Conservation (phyloP, 2,888 invertebrate genomes). For the Acrobasis suavella region DNA sequence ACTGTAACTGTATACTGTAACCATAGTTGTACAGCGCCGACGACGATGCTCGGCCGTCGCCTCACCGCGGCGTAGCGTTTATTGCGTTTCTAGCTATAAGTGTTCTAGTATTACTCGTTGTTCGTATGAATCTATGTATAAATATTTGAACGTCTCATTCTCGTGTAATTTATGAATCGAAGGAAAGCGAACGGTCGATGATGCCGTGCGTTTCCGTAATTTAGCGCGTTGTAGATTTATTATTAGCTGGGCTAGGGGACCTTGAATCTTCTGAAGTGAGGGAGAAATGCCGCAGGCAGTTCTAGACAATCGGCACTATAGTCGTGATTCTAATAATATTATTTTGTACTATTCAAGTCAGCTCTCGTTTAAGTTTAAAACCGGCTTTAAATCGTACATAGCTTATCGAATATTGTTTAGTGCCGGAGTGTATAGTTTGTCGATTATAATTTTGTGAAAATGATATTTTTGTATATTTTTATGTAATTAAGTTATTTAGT, state of each 20-base stretch:
- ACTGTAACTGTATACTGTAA: constrained; percentile 70
- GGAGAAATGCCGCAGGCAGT: constrained; percentile 76
- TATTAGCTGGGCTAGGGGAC: constrained; percentile 83
- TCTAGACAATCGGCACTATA: constrained; percentile 82
- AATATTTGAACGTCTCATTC: constrained; percentile 82
- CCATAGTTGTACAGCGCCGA: constrained; percentile 74
- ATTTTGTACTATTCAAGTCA: constrained; percentile 77
- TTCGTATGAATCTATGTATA: constrained; percentile 82
- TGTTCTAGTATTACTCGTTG: constrained; percentile 82
- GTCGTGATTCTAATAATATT: constrained; percentile 75
- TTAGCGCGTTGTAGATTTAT: constrained; percentile 80
- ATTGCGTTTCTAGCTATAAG: constrained; percentile 73
- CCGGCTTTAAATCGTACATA: constrained; percentile 79
- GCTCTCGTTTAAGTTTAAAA: constrained; percentile 80
- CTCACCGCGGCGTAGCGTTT: constrained; percentile 67
- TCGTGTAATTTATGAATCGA: constrained; percentile 80
- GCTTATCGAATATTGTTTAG: constrained; percentile 76
- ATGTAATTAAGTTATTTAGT: constrained; percentile 80
- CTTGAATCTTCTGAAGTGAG: constrained; percentile 76
- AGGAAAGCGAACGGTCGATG: constrained; percentile 63
- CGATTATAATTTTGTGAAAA: constrained; percentile 80
- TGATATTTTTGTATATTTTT: constrained; percentile 83
- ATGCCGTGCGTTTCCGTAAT: constrained; percentile 69
- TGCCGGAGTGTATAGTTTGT: constrained; percentile 80
- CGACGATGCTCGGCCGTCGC: constrained; percentile 71